Evolutionary conservation across 2,888 invertebrate species (phyloP).

Genomic region (Drosophila fungiperda): DNA sequence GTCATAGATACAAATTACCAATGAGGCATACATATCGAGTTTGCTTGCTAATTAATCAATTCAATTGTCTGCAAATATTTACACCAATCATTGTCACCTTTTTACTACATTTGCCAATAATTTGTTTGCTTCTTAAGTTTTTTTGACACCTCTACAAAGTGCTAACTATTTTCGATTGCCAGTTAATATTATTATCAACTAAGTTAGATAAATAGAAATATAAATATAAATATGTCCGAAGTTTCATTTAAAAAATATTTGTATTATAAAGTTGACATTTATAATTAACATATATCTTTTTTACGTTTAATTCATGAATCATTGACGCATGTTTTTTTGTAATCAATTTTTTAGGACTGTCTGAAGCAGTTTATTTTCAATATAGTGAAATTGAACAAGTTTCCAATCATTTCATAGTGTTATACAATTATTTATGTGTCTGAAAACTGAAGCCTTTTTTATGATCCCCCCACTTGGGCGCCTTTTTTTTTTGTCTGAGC

Average conservation of each 20-base stretch:
- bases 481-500: neutral
- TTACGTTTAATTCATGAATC: conserved; percentile 30
- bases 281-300: conserved; percentile 26
- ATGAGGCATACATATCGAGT: conserved; percentile 20
- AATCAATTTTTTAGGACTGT: neutral
- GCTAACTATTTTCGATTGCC: conserved; percentile 18
- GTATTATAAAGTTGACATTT: conserved; percentile 13
- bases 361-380: neutral
- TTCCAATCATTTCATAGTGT: neutral
- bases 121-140: conserved; percentile 20
- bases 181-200: conserved; percentile 17
- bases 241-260: conserved; percentile 1
- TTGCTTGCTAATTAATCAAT: conserved; percentile 54
- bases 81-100: conserved; percentile 42
- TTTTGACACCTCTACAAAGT: conserved; percentile 62
- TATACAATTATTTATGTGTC: neutral
- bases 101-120: conserved; percentile 33
- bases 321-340: conserved; percentile 1
- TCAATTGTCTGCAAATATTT: conserved; percentile 64
- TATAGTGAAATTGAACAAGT: neutral
- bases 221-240: conserved; percentile 19
- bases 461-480: conserved; percentile 4
- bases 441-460: conserved; percentile 16
- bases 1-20: conserved; percentile 31
- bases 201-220: conserved; percentile 15